phyloP scores from a whole-genome alignment of 2,113 vertebrate species.

The Malurus cyaneus region DNA sequence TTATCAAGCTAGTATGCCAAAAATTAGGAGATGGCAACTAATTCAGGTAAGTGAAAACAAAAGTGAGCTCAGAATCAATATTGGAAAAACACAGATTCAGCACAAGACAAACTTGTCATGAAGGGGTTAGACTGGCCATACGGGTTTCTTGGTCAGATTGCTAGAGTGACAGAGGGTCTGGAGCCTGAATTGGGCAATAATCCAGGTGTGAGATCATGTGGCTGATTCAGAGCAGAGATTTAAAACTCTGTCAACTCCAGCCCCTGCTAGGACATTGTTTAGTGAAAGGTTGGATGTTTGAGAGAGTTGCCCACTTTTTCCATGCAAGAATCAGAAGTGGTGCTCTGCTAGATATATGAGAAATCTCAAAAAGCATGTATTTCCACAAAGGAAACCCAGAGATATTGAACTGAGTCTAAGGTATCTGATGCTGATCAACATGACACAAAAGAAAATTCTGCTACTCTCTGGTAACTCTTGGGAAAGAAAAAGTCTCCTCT shows the following conservation, averaged over 20 bases:
- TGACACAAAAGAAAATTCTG: background rate
- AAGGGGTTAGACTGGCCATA: background rate
- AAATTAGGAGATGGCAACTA: background rate
- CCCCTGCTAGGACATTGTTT: background rate
- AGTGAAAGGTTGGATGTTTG: background rate
- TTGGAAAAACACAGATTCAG: background rate
- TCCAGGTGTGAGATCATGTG: background rate
- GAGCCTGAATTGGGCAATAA: background rate
- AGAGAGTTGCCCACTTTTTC: background rate
- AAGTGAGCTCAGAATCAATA: background rate
- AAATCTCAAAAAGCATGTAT: background rate
- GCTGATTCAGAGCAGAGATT: background rate
- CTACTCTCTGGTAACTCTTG: background rate
- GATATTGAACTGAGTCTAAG: background rate
- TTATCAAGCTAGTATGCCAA: background rate
- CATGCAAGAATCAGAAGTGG: background rate
- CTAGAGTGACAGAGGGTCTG: background rate
- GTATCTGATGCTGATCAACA: background rate
- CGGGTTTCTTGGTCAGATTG: background rate
- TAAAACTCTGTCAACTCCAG: background rate
- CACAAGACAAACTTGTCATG: background rate
- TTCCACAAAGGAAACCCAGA: background rate
- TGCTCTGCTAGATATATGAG: background rate
- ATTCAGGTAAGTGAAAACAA: background rate
- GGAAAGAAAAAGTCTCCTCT: background rate